Percentiles rank a stretch among this genome's conserved stretches.
Conservation (phyloP, 2,888 invertebrate species). For the Mythimna loreyi region DNA sequence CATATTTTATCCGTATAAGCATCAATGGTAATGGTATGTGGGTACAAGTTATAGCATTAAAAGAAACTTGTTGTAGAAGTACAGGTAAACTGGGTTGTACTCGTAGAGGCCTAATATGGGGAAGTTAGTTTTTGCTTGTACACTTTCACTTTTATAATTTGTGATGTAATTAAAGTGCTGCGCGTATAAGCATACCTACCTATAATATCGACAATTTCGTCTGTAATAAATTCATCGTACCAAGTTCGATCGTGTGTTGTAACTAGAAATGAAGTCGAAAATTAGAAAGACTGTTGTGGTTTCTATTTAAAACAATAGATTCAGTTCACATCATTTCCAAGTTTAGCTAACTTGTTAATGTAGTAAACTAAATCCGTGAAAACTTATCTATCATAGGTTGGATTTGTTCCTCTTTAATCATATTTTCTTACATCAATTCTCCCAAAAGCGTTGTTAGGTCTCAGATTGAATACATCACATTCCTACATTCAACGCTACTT, state of each 20-base stretch:
- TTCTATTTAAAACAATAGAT: background rate
- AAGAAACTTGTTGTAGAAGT: constrained; percentile 11
- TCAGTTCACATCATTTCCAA: background rate
- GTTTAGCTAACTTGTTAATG: background rate
- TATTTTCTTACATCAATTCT: background rate
- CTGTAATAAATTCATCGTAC: too few species aligned
- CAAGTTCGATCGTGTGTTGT: too few species aligned
- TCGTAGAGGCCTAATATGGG: constrained; percentile 1
- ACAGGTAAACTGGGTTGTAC: background rate
- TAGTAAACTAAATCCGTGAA: too few species aligned
- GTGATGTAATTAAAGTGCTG: background rate
- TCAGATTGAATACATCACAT: constrained; percentile 27
- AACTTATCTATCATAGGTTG: too few species aligned
- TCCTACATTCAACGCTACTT: background rate
- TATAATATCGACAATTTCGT: too few species aligned
- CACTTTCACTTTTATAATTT: constrained; percentile 24
- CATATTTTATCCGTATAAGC: background rate
- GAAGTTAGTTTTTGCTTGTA: background rate
- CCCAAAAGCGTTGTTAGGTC: constrained; percentile 15
- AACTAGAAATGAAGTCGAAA: too few species aligned
- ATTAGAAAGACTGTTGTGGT: background rate
- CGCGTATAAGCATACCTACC: too few species aligned
- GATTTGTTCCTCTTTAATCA: too few species aligned
- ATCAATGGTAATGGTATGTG: background rate
- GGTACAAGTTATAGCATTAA: constrained; percentile 1